Base-by-base conservation (phyloP, 2,797 vertebrate species). In the Gallinago stenura region DNA sequence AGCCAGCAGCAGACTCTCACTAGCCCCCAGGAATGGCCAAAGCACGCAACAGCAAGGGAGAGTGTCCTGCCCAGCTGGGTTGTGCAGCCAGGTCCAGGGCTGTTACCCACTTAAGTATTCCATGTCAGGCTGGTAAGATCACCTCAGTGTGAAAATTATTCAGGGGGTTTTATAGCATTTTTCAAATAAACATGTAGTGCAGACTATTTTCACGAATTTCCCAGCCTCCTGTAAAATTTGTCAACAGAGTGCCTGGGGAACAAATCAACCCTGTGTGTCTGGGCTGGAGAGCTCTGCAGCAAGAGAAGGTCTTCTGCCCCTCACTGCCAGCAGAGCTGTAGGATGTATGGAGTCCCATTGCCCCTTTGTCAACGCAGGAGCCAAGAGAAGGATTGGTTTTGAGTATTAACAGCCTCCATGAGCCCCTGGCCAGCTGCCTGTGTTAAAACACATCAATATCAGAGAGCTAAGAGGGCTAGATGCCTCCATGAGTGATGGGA, bases 191-290 rank as follows among this genome's bases (percentile, higher is more conserved):
- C 89, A 71, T 85, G 57, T 65, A 91, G 70, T 0, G 1, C 62
- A 81, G 91, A 62, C 66, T 96, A 54, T 92, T 95, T 96, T 94
- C 95, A 95, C 90, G 95, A 26, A 94, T 96, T 89, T 97, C 86
- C 94, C 94, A 93, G 66, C 31, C 83, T 89, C 77, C 90, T 84
- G 80, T 96, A 95, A 95, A 96, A 96, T 96, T 95, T 91, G 86
- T 85, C 94, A 71, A 64, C 33, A 22, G 90, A 90, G 80, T 93
- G 85, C 68, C 90, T 87, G 60, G 79, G 85, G 65, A 90, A 83
- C 60, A 71, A 70, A 71, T 95, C 92, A 94, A 92, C 77, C 4
- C 15, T 58, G 31, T 90, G 56, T 58, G 64, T 48, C 56, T 71
- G 56, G 60, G 45, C 15, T 50, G 48, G 64, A 89, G n/a, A 84